Conservation (phyloP, 2,888 invertebrate species). For the Pseudococcus jackbeardsleyi region DNA sequence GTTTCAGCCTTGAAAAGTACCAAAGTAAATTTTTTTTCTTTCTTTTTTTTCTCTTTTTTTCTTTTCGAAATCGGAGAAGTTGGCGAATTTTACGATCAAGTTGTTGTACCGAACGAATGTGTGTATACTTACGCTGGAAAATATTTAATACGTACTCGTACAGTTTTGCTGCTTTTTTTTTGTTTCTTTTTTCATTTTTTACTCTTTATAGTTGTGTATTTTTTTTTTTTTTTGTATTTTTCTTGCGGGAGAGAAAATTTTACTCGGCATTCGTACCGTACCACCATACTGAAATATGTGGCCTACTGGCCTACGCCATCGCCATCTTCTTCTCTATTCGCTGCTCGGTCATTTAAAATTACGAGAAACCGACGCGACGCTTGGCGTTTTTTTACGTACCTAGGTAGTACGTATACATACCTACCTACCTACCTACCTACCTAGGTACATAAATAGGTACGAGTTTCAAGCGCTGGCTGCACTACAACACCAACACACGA, state of each 20-base stretch:
- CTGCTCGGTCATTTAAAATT: neutral
- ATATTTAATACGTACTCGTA: neutral
- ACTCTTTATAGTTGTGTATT: too few species aligned
- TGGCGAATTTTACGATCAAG: neutral
- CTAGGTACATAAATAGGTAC: too few species aligned
- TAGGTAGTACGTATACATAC: too few species aligned
- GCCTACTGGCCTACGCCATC: too few species aligned
- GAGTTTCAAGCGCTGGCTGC: neutral
- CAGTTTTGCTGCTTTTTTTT: neutral
- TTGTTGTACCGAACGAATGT: neutral
- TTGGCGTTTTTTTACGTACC: too few species aligned
- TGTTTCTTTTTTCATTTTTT: neutral
- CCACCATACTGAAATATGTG: too few species aligned
- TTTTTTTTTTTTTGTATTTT: neutral
- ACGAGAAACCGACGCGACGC: neutral
- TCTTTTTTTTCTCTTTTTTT: conserved; percentile 6
- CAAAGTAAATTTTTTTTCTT: neutral
- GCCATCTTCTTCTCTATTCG: neutral
- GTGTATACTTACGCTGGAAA: too few species aligned
- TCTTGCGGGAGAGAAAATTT: neutral
- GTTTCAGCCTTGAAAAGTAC: neutral
- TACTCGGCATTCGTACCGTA: conserved; percentile 6
- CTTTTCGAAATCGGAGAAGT: neutral
- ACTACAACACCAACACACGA: too few species aligned
- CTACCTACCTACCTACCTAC: too few species aligned